Evolutionary conservation across 2,888 invertebrate species (phyloP), one percentile per base, ranked within the genome.

Genomic region (Drosophila bunnanda): DNA sequence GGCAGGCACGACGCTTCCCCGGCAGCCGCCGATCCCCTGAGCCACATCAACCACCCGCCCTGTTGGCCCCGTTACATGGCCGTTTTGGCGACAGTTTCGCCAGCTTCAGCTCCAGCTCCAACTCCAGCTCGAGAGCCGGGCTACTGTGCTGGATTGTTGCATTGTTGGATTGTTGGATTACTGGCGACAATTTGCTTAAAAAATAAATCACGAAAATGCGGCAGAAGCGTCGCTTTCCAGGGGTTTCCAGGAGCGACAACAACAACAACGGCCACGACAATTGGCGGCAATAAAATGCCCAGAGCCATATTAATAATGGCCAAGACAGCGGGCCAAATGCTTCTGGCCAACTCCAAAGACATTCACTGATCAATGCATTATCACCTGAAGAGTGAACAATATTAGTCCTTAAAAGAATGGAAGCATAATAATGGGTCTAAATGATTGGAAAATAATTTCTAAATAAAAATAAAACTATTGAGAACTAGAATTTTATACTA

Each of bases 121-220:
- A 60, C 67, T 53, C 9, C 41, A n/a, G 20, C 67, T 53, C 9
- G 36, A n/a, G 20, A 13, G 56, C n/a, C 52, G 5, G 20, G 52
- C 54, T 41, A 60, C 59, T 58, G 60, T 39, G 58, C 59, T 30
- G 50, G 32, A 20, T 50, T 20, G 34, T 30, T 38, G 54, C 28
- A 56, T 56, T 38, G 53, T 32, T 15, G 59, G 55, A 41, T 60
- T 30, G 62, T 46, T 77, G 77, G 76, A 77, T 77, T 78, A 70
- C 75, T 81, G 81, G 89, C 90, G 89, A 90, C 89, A 89, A 89
- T 90, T 89, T 89, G 86, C 84, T 84, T 82, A 80, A 83, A 90
- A 83, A 90, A 90, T 90, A 90, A 90, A 90, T 90, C 91, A 91
- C 90, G 86, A 88, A 88, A 88, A 85, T 52, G 78, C 82, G 71